These are phyloP conservation scores for Gopherus evgoodei DNA, from an alignment of 2,113 vertebrate species.

Conservation along the genomic window DNA sequence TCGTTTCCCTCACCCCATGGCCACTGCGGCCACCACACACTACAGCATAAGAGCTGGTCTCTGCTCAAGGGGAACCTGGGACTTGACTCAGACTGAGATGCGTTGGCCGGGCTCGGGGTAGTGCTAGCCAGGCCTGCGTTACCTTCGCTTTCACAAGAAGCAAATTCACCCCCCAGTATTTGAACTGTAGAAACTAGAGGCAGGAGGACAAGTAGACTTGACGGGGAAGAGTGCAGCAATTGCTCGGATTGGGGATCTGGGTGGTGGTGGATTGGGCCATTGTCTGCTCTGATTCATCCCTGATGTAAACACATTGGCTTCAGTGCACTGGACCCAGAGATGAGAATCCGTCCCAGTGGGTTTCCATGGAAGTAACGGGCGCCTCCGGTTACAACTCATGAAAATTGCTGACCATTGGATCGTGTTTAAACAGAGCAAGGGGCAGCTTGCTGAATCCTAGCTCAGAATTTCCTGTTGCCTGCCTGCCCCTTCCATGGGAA, in stretches of 20 bases:
- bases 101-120: not conserved
- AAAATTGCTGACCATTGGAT: not conserved
- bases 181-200: not conserved
- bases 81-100: not conserved
- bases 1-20: not conserved
- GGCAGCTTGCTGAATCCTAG: not conserved
- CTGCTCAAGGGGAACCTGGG: not conserved
- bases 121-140: not conserved
- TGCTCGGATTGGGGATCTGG: not conserved
- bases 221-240: not conserved
- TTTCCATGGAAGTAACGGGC: not conserved
- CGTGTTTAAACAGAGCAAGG: rapidly evolving
- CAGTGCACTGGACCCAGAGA: not conserved
- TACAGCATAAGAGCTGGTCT: not conserved
- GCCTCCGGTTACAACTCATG: not conserved
- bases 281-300: not conserved
- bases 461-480: not conserved
- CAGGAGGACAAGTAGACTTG: not conserved
- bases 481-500: not conserved
- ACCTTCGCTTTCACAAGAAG: not conserved
- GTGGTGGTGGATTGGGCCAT: not conserved
- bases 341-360: not conserved
- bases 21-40: not conserved
- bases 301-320: not conserved
- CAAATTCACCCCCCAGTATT: not conserved